Conservation (phyloP, 1,140 invertebrate genomes). For the Lucilia sericata region DNA sequence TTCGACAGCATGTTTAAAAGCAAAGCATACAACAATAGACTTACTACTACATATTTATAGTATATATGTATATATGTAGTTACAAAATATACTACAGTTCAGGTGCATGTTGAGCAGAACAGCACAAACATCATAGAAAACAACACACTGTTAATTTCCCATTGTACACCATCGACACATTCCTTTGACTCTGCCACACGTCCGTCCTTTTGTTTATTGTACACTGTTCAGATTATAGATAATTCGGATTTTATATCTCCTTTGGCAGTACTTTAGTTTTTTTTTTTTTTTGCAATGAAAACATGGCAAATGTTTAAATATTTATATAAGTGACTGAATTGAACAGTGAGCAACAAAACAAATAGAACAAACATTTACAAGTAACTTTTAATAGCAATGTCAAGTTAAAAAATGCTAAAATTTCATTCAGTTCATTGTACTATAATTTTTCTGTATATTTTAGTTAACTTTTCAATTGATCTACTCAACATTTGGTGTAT, state of each 20-base stretch:
- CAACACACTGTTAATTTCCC: not conserved
- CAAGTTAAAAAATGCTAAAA: too few relatives aligned
- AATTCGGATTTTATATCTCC: conserved; percentile 11
- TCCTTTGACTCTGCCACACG: not conserved
- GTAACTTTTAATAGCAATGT: too few relatives aligned
- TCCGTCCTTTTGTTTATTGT: not conserved
- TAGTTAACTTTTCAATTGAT: too few relatives aligned
- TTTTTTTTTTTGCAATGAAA: not conserved
- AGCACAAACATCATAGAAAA: not conserved
- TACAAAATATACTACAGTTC: not conserved
- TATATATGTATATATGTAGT: too few relatives aligned
- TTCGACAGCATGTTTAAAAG: too few relatives aligned
- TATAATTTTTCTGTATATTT: too few relatives aligned
- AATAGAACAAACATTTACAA: too few relatives aligned
- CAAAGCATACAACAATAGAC: not conserved
- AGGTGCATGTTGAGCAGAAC: not conserved
- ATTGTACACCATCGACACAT: not conserved
- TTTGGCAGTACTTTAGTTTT: conserved; percentile 10
- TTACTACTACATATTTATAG: too few relatives aligned
- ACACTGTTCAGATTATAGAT: not conserved
- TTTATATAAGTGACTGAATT: not conserved
- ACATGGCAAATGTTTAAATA: not conserved
- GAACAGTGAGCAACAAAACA: too few relatives aligned
- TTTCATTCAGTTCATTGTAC: too few relatives aligned
- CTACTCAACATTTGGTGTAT: too few relatives aligned